Conservation (phyloP, 1,140 invertebrate genomes). For the Mactra quadrangularis region DNA sequence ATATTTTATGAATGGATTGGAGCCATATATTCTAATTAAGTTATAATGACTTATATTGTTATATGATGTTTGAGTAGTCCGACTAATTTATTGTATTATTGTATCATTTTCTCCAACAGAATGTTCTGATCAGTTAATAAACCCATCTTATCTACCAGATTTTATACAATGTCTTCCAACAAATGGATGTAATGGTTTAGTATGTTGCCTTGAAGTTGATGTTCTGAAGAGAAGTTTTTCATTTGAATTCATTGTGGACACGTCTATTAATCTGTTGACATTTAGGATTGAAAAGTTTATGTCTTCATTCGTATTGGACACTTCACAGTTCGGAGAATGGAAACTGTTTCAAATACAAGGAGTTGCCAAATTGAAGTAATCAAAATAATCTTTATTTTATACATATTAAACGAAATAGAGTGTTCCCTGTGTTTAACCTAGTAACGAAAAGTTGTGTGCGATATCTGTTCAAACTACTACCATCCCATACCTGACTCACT, state of each 20-base stretch:
- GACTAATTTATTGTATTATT: too few relatives aligned
- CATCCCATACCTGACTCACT: too few relatives aligned
- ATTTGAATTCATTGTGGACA: background rate
- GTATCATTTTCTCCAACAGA: background rate
- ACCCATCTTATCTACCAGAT: background rate
- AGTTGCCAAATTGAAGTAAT: conserved; percentile 5
- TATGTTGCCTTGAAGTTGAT: background rate
- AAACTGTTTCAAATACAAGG: conserved; percentile 18
- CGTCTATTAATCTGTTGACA: background rate
- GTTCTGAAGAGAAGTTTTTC: conserved; percentile 17
- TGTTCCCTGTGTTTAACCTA: too few relatives aligned
- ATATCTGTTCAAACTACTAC: too few relatives aligned
- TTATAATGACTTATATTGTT: too few relatives aligned
- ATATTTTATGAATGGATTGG: too few relatives aligned
- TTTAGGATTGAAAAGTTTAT: conserved; percentile 12
- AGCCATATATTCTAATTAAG: too few relatives aligned
- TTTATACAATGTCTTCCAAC: background rate
- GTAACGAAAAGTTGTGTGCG: too few relatives aligned
- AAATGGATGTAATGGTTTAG: background rate
- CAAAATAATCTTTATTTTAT: too few relatives aligned
- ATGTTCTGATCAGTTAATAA: background rate
- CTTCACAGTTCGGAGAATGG: conserved; percentile 11
- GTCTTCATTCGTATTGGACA: background rate
- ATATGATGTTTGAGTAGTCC: too few relatives aligned
- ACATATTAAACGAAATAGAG: too few relatives aligned